Base-by-base conservation (phyloP, 2,113 vertebrate genomes). In the Loxodonta africana region DNA sequence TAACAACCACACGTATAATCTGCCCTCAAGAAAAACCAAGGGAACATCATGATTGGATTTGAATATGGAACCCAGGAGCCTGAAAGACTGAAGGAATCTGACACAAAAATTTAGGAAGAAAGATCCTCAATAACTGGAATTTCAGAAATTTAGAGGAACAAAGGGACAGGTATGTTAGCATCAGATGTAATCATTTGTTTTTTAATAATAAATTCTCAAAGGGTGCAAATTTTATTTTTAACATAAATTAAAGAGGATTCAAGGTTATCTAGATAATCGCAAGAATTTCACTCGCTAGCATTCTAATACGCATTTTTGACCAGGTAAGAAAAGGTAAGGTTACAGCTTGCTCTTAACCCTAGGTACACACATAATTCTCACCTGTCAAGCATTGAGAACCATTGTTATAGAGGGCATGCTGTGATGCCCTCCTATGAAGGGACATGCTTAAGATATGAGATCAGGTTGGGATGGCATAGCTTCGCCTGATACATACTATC, bases 171-270 rank as follows among this genome's bases (percentile, higher is more conserved):
- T 44, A 1, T 60, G 63, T 67, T 89, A 74, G 30, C 48, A 69
- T 67, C 8, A 89, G 30, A 44, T 84, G 5, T 77, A 10, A 67
- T 44, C 33, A 88, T 90, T 51, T 81, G 14, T 10, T 74, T 76
- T 81, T 46, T 69, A 90, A 86, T 89, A 94, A 86, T 51, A 83
- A 60, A 57, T 80, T 83, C 91, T 17, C 82, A 74, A 26, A 65
- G 25, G 44, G 3, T 51, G 33, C 62, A 8, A 76, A 25, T 63
- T 96, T 95, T 92, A 84, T 28, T 95, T 90, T 48, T 77, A 88
- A 57, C 88, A 67, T 25, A 53, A 74, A 77, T 77, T 44, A 88
- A 74, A 85, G 28, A 91, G 0, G 15, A 88, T 88, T 94, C 25
- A 60, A 80, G 46, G 25, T 63, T 48, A 26, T 71, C 28, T 4